Conservation (phyloP, 2,113 vertebrate species). For the Girardinichthys multiradiatus region DNA sequence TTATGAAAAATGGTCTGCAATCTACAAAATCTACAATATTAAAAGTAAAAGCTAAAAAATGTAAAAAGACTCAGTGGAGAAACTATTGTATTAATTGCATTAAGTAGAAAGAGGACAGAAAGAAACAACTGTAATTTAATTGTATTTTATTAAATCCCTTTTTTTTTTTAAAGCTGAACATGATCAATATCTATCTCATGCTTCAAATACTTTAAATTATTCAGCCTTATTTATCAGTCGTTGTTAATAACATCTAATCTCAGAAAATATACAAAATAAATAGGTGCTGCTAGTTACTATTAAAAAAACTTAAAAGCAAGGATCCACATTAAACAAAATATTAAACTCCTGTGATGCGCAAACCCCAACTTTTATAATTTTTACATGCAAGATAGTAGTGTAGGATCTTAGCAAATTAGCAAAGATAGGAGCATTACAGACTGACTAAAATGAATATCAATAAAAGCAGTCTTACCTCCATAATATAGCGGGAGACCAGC, state of each 20-base stretch:
- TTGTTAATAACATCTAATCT: neutral
- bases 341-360: neutral
- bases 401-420: neutral
- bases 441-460: neutral
- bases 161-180: neutral
- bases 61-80: neutral
- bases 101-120: no score
- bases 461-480: slow-evolving; percentile 66
- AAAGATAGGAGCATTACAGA: neutral
- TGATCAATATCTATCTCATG: neutral
- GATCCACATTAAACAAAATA: neutral
- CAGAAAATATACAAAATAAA: neutral
- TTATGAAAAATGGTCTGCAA: neutral
- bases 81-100: no score
- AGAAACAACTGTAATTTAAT: no score
- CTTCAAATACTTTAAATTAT: neutral
- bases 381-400: neutral
- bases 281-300: neutral
- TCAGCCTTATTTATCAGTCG: neutral
- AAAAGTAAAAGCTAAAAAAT: neutral
- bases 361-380: neutral
- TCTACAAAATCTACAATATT: neutral
- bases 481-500: slow-evolving; percentile 6
- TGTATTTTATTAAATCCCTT: neutral
- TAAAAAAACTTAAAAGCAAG: neutral